phyloP scores from a whole-genome alignment of 2,888 invertebrate species.

The Troides oblongomaculatus region DNA sequence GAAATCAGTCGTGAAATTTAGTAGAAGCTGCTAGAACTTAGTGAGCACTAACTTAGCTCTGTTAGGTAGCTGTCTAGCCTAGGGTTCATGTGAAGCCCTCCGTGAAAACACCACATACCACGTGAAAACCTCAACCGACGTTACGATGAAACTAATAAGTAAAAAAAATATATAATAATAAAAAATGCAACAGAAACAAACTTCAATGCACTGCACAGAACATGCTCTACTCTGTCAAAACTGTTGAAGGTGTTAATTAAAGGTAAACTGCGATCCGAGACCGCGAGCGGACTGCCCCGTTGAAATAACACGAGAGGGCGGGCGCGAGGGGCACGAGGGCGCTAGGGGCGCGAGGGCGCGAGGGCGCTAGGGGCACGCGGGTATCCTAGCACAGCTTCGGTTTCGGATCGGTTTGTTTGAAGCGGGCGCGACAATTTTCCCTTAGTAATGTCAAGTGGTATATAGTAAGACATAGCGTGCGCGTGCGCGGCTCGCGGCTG shows the following conservation, averaged over 20 bases:
- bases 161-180: conserved; percentile 30
- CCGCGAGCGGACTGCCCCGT: conserved; percentile 41
- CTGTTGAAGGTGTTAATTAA: conserved; percentile 50
- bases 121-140: conserved; percentile 29
- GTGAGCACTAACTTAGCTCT: conserved; percentile 8
- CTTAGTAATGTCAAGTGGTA: conserved; percentile 73
- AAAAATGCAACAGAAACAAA: conserved; percentile 42
- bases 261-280: conserved; percentile 47
- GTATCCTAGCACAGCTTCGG: conserved; percentile 43
- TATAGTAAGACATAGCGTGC: conserved; percentile 35
- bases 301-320: background rate
- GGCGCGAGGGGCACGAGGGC: background rate
- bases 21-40: conserved; percentile 21
- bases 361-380: conserved; percentile 1
- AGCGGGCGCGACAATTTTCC: conserved; percentile 73
- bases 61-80: conserved; percentile 22
- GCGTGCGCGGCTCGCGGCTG: conserved; percentile 44
- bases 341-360: conserved; percentile 4
- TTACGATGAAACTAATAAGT: conserved; percentile 27
- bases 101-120: conserved; percentile 11
- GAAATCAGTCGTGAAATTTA: conserved; percentile 23
- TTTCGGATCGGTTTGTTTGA: conserved; percentile 48
- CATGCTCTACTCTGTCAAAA: conserved; percentile 58
- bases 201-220: conserved; percentile 48
- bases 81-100: background rate